Base-by-base conservation (phyloP, 1,140 invertebrate genomes). In the Phymorhynchus buccinoides region DNA sequence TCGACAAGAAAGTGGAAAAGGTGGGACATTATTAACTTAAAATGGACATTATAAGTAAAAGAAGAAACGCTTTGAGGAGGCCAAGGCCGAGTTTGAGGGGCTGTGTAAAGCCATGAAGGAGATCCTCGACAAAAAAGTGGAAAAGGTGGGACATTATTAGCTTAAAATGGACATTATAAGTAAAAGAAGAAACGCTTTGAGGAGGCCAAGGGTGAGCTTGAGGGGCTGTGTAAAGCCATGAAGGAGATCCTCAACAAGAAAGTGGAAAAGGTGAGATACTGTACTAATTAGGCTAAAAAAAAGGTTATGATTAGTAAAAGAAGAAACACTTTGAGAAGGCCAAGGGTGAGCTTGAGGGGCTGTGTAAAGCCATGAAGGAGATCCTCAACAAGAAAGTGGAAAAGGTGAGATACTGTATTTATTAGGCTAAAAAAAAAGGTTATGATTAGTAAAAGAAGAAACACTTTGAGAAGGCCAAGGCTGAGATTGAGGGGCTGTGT, bases 61-160 rank as follows among this genome's bases (percentile, higher is more conserved):
- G 27, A 42, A 80, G 99, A 95, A 98, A 98, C 91, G 98, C 91
- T 95, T 96, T 71, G 99, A 99, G 93, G 98, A 99, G 90, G 97
- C 97, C 91, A 99, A 99, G 93, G 95, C 93, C 18, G 86, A 89
- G 37, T 93, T 88, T 89, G 98, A 99, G 93, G 95, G 95, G 66
- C 95, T 99, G 14, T 99, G 98, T 95, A 99, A 99, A 93, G 96
- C 98, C 77, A 99, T 99, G 96, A 99, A 99, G 94, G 98, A 98
- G 87, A 99, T 99, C 89, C 94, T 99, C 41, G 98, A 99, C 94
- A 96, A 98, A 91, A 99, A 99, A 94, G 98, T 99, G 22, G 98
- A 99, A 93, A 99, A 99, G 94, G 95, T 95, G 86, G 98, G 98
- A 78, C 98, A 97, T 91, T 99, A 99, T 94, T 98, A 99, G 6